These are phyloP conservation scores for Drosophila subobscura DNA, from an alignment of 1,140 invertebrate genomes.

Conservation along the genomic window DNA sequence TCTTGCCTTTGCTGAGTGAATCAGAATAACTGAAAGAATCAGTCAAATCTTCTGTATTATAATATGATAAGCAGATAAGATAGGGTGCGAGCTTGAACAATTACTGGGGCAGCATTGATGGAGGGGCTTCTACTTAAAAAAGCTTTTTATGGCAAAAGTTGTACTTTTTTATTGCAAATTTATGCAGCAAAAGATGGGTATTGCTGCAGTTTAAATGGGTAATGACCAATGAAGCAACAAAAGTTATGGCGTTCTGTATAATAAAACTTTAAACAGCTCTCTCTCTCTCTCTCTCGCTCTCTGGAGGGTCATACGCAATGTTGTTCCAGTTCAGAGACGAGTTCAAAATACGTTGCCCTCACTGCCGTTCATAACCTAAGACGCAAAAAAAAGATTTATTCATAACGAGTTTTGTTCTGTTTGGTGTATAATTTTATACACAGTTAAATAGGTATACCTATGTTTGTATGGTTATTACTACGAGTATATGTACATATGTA, in stretches of 20 bases:
- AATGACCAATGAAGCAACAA: conserved; percentile 40
- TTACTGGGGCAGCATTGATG: too few species aligned
- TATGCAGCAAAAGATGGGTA: conserved; percentile 46
- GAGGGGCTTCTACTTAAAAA: too few species aligned
- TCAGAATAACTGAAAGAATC: too few species aligned
- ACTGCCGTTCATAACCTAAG: conserved; percentile 42
- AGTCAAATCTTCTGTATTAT: too few species aligned
- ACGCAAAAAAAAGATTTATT: conserved; percentile 56
- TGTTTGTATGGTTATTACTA: conserved; percentile 3
- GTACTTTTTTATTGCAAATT: conserved; percentile 43
- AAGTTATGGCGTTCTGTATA: conserved; percentile 54
- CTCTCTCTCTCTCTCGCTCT: not conserved
- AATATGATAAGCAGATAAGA: too few species aligned
- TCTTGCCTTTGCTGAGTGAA: too few species aligned
- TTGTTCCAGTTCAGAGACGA: conserved; percentile 28
- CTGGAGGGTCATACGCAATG: conserved; percentile 44
- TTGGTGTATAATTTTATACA: conserved; percentile 33
- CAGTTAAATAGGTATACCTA: conserved; percentile 14
- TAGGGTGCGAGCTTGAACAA: too few species aligned
- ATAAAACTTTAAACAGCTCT: conserved; percentile 51
- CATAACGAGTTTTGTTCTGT: conserved; percentile 46
- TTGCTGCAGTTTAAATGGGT: conserved; percentile 33
- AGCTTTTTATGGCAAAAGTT: conserved; percentile 56
- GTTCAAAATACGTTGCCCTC: conserved; percentile 31
- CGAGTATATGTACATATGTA: conserved; percentile 15